A percentile compares a stretch with the other conserved stretches of the same genome.
phyloP scores from a whole-genome alignment of 2,797 vertebrate genomes.

The Centroberyx gerrardi region DNA sequence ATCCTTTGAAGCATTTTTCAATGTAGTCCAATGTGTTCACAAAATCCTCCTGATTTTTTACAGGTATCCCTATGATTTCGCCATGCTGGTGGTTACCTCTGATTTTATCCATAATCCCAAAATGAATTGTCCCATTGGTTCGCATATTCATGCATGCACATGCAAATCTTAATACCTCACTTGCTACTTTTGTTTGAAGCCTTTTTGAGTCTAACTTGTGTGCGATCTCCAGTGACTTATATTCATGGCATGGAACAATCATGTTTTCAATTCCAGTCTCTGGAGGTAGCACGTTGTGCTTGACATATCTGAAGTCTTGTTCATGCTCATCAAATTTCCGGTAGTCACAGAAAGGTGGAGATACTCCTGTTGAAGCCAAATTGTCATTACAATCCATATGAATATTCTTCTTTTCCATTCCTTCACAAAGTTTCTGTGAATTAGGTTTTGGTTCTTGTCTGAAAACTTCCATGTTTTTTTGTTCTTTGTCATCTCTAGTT shows the following conservation, averaged over 20 bases:
- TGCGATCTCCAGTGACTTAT: constrained; percentile 79
- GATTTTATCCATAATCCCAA: constrained; percentile 82
- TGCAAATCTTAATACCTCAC: constrained; percentile 81
- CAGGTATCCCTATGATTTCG: constrained; percentile 72
- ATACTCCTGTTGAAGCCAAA: constrained; percentile 2
- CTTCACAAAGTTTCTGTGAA: background rate
- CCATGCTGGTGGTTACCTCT: constrained; percentile 64
- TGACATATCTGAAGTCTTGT: constrained; percentile 75
- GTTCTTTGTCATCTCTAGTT: background rate
- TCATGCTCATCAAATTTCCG: constrained; percentile 71
- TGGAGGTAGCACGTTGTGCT: constrained; percentile 72
- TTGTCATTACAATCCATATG: background rate
- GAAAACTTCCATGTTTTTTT: background rate
- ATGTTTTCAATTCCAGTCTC: constrained; percentile 79
- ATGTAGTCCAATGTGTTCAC: constrained; percentile 74
- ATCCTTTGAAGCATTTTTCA: constrained; percentile 69
- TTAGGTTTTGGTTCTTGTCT: background rate
- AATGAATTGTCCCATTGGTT: constrained; percentile 86
- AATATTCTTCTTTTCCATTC: accelerated
- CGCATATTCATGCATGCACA: constrained; percentile 86
- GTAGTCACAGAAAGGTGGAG: constrained; percentile 44
- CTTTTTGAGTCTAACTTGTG: constrained; percentile 56
- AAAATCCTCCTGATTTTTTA: constrained; percentile 57
- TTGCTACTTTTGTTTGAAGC: constrained; percentile 78
- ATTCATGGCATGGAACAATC: constrained; percentile 83